A percentile compares a stretch with the other conserved stretches of the same genome.
Conservation (phyloP, 2,113 vertebrate species). For the Campylorhamphus procurvoides region DNA sequence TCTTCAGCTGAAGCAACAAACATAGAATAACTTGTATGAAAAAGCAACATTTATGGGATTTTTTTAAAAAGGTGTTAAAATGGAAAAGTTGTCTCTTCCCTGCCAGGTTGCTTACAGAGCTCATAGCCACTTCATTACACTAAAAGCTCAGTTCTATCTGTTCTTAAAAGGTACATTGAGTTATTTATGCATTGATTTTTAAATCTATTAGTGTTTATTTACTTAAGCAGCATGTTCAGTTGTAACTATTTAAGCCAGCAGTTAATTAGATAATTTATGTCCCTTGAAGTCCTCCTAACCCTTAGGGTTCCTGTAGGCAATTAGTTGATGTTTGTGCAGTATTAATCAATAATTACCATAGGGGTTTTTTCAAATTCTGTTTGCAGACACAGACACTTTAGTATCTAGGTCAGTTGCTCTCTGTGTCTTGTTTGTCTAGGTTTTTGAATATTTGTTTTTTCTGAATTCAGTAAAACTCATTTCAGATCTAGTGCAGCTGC, state of each 20-base stretch:
- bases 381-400: conserved; percentile 20
- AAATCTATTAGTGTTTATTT: conserved; percentile 13
- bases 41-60: background rate
- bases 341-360: conserved; percentile 32
- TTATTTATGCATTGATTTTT: conserved; percentile 1
- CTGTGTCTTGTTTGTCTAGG: background rate
- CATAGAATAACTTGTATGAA: background rate
- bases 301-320: background rate
- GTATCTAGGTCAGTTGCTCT: conserved; percentile 43
- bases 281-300: background rate
- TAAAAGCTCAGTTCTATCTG: background rate
- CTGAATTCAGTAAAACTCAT: background rate
- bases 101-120: background rate
- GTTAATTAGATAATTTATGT: conserved; percentile 46
- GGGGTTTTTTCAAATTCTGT: background rate
- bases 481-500: background rate
- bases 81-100: background rate
- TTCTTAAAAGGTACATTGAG: background rate
- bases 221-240: background rate
- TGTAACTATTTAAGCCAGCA: background rate
- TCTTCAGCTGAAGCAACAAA: background rate
- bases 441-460: background rate
- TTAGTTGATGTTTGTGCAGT: conserved; percentile 24
- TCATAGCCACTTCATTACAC: background rate
- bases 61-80: background rate